Conservation (phyloP, 2,113 vertebrate species). For the Marmota flaviventris region DNA sequence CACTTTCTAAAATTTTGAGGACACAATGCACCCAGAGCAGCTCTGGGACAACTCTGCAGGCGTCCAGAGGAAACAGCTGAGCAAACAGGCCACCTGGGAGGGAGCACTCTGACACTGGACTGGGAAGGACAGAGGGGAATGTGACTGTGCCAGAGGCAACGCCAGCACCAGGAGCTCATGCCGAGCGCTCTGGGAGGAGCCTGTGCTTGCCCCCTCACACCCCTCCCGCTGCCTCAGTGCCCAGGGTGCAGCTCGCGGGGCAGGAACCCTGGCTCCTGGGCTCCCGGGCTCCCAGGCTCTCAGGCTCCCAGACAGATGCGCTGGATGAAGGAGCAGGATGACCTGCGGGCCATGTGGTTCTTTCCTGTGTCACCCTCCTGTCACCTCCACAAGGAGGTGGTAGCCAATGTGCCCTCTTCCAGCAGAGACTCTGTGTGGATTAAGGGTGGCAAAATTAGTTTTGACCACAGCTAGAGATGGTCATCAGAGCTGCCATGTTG, state of each 20-base stretch:
- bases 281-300: too few relatives aligned
- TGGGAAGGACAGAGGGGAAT: background rate
- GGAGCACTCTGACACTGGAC: fast-evolving
- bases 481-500: background rate
- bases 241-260: too few relatives aligned
- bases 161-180: too few relatives aligned
- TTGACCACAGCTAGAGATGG: conserved; percentile 55
- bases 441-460: background rate
- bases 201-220: background rate
- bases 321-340: too few relatives aligned
- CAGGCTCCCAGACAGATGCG: background rate
- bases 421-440: conserved; percentile 66
- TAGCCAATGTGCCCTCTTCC: background rate
- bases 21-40: background rate
- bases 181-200: background rate
- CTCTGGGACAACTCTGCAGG: background rate
- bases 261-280: too few relatives aligned
- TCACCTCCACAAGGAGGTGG: background rate
- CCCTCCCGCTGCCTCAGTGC: too few relatives aligned
- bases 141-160: fast-evolving
- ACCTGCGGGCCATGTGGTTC: fast-evolving
- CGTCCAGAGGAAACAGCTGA: background rate
- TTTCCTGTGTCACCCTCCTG: background rate
- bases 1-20: background rate
- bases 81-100: background rate